Evolutionary conservation across 2,797 vertebrate genomes (phyloP).

Genomic region (Premnoplex brunnescens): DNA sequence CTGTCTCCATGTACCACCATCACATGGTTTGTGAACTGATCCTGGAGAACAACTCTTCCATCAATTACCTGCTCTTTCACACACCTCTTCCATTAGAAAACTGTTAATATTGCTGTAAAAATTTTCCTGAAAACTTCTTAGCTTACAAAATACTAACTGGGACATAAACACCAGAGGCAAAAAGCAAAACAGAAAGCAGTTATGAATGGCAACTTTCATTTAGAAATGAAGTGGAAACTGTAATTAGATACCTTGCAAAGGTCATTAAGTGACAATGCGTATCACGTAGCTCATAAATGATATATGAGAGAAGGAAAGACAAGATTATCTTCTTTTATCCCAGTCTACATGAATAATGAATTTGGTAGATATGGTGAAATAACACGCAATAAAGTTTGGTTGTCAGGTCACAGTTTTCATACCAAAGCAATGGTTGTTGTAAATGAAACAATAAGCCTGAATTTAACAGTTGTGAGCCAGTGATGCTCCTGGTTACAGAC

Average conservation of each 20-base stretch:
- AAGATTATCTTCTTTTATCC: slow-evolving; percentile 80
- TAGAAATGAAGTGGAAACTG: slow-evolving; percentile 75
- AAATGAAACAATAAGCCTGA: not conserved
- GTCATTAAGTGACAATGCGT: slow-evolving; percentile 69
- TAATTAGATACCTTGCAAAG: slow-evolving; percentile 74
- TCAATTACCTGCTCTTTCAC: not conserved
- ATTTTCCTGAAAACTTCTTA: not conserved
- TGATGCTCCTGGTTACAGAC: not conserved
- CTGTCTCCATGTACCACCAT: not conserved
- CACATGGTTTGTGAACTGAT: not conserved
- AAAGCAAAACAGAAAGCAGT: not conserved
- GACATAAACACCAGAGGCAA: not conserved
- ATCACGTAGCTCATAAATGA: slow-evolving; percentile 81
- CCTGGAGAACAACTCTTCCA: not conserved
- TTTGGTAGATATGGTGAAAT: slow-evolving; percentile 54
- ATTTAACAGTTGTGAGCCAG: not conserved
- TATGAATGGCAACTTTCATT: slow-evolving; percentile 25
- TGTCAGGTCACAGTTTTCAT: not conserved
- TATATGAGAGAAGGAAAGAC: slow-evolving; percentile 76
- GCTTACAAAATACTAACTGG: not conserved
- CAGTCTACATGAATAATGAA: slow-evolving; percentile 80
- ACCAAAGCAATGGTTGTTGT: not conserved
- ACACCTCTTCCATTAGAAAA: not conserved
- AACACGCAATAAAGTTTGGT: not conserved
- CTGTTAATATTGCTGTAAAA: not conserved